Base-by-base conservation (phyloP, 1,140 invertebrate genomes). In the Lepidurus arcticus region DNA sequence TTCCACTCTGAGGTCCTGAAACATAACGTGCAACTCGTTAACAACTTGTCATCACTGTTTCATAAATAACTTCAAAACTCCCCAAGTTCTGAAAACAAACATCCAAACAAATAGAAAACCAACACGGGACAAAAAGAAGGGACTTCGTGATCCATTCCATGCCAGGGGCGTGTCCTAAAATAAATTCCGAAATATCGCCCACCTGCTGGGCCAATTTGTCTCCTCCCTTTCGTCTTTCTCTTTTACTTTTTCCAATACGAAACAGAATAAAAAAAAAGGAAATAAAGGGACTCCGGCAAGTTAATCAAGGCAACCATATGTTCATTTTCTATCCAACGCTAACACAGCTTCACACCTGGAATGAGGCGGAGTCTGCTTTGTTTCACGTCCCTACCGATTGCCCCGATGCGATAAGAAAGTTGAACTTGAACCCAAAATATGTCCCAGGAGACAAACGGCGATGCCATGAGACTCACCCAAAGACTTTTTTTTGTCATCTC, bases 131-230 rank as follows among this genome's bases (percentile, higher is more conserved):
- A 34, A 34, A 34, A 34, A 34, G 34, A 34, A 34, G 34, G 34
- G 34, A 34, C 34, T 34, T 34, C 34, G 34, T 34, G 34, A 34
- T 34, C 34, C 34, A 34, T 34, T 34, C 34, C 34, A 34, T 3
- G 34, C 34, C 34, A 34, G 34, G 34, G 34, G 34, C 34, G 34
- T 34, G 34, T 34, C 34, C 34, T 34, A 34, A 34, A 34, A 34
- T 13, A 65, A 65, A 13, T 65, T 65, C 53, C 53, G 53, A 65
- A 65, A 65, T 65, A 65, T 65, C 16, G 53, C 53, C 53, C 53
- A 65, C 53, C 53, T 65, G 53, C 53, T 65, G 53, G 53, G 53
- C 21, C 53, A 65, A 65, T 65, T 65, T 65, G 53, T 65, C 53
- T 21, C 53, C 53, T 65, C 53, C 45, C 45, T 47, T 10, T 47